phyloP scores from a whole-genome alignment of 2,797 vertebrate genomes.

The Hapalemur alaotrensis region DNA sequence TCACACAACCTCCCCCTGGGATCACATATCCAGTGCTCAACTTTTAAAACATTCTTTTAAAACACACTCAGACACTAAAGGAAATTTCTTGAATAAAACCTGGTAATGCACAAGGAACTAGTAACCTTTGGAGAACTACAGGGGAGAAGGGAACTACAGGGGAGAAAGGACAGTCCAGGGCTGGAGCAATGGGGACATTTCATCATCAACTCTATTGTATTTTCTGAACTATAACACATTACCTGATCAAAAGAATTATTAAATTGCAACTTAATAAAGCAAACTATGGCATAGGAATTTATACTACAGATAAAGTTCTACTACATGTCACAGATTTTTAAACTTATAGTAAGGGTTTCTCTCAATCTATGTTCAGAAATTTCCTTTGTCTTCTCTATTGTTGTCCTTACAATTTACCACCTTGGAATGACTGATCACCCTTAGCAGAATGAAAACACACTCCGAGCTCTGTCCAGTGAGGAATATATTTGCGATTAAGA shows the following conservation, averaged over 20 bases:
- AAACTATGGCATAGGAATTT: neutral
- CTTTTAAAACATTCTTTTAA: neutral
- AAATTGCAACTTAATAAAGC: neutral
- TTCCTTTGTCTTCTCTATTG: neutral
- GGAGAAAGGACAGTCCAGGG: neutral
- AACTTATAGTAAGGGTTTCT: neutral
- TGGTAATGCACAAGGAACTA: neutral
- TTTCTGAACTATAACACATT: neutral
- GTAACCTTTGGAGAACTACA: neutral
- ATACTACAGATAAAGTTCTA: neutral
- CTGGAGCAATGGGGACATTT: neutral
- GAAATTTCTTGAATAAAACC: neutral
- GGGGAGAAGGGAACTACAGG: neutral
- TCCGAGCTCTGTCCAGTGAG: neutral
- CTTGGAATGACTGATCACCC: neutral
- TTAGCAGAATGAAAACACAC: neutral
- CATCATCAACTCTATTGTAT: neutral
- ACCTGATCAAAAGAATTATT: neutral
- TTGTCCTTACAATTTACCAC: neutral
- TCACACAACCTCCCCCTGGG: neutral
- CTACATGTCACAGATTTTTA: neutral
- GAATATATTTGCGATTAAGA: neutral
- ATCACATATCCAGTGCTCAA: neutral
- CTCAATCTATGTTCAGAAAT: constrained; percentile 3
- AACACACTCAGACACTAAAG: neutral